A percentile compares a stretch with the other conserved stretches of the same genome.
phyloP scores from a whole-genome alignment of 1,140 invertebrate genomes.

The Teleopsis dalmanni region DNA sequence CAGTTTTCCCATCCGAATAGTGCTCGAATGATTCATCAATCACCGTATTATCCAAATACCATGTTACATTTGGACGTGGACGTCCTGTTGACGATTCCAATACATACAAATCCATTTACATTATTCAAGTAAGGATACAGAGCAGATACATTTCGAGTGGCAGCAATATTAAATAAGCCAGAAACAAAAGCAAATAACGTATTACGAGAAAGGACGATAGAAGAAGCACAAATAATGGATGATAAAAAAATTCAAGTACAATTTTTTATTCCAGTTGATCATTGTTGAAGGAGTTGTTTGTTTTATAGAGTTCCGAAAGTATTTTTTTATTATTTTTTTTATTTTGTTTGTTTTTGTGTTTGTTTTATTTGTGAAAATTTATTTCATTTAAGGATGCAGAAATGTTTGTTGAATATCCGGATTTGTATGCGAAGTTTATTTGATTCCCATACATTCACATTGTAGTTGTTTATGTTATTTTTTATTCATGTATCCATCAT shows the following conservation, averaged over 20 bases:
- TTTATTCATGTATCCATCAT: too few species aligned
- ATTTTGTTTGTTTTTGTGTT: background rate
- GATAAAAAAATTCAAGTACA: too few species aligned
- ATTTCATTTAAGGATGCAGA: too few species aligned
- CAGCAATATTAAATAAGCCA: background rate
- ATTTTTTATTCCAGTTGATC: too few species aligned
- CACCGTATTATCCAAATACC: slow-evolving; percentile 74
- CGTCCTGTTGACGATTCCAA: slow-evolving; percentile 50
- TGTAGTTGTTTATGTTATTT: too few species aligned
- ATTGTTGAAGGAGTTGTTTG: too few species aligned
- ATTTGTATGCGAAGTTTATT: too few species aligned
- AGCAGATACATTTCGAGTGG: background rate
- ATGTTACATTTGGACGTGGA: slow-evolving; percentile 69
- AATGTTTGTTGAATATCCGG: too few species aligned
- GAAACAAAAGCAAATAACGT: background rate
- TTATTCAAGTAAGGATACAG: background rate
- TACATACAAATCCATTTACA: background rate
- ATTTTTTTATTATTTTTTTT: background rate
- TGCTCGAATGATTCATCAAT: slow-evolving; percentile 75
- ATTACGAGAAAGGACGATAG: too few species aligned
- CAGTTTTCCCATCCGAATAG: slow-evolving; percentile 58
- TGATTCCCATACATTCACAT: too few species aligned
- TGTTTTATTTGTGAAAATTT: background rate
- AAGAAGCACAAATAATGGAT: too few species aligned
- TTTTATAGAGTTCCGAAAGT: too few species aligned